Evolutionary conservation across 2,113 vertebrate genomes (phyloP).

Genomic region (Lasiurus cinereus): DNA sequence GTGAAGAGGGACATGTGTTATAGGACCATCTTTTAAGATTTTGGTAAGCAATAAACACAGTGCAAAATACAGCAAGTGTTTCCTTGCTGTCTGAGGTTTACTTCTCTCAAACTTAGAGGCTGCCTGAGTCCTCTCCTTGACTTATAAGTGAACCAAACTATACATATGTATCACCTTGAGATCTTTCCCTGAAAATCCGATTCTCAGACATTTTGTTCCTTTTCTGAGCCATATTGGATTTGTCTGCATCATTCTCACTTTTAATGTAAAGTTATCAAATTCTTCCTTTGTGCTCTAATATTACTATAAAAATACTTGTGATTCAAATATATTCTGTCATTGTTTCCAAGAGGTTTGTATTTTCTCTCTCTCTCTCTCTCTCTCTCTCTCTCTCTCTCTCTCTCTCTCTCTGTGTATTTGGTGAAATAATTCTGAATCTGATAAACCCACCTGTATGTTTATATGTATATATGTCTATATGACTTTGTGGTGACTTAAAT

Average conservation of each 20-base stretch:
- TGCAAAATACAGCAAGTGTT: not conserved
- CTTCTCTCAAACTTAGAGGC: slow-evolving; percentile 30
- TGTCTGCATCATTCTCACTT: not conserved
- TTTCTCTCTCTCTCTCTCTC: no score
- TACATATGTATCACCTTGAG: not conserved
- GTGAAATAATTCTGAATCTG: slow-evolving; percentile 1
- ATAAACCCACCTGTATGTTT: not conserved
- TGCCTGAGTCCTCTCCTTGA: not conserved
- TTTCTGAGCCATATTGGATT: not conserved
- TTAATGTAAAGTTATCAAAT: not conserved
- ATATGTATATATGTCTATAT: not conserved
- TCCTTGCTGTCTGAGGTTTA: not conserved
- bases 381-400: no score
- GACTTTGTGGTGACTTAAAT: not conserved
- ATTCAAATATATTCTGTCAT: slow-evolving; percentile 49
- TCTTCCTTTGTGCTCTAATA: slow-evolving; percentile 9
- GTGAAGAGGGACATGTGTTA: not conserved
- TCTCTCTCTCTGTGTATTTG: no score
- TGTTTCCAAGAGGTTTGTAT: not conserved
- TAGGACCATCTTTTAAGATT: not conserved
- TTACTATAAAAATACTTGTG: slow-evolving; percentile 28
- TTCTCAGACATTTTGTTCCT: not conserved
- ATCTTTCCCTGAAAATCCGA: not conserved
- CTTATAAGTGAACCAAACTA: not conserved
- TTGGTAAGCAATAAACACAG: not conserved